Base-by-base conservation (phyloP, 2,888 invertebrate genomes). In the Spicauda simplicius region DNA sequence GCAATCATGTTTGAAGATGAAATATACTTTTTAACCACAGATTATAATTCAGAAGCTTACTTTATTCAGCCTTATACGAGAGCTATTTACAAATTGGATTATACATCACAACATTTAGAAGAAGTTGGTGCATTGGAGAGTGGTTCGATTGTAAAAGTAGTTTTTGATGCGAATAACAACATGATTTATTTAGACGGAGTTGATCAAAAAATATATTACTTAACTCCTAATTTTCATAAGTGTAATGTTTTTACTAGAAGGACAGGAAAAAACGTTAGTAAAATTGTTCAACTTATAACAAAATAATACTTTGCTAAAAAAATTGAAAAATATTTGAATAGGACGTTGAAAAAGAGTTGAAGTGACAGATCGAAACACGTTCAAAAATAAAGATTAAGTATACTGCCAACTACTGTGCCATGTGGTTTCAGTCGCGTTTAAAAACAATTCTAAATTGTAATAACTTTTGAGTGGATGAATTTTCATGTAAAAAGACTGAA, bases 141-240 rank as follows among this genome's bases (percentile, higher is more conserved):
- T 16, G 86, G 86, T 0, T 72, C 78, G 0, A 82, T 87, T 0
- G 71, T 83, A 0, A 79, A 82, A 73, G 74, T 78, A 25, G 84
- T 84, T 0, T 90, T 88, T 64, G 90, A 90, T 64, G 81, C 78
- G 25, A 80, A 80, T 45, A 88, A 90, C 48, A 86, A 88, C 62
- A 73, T 90, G 0, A 80, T 90, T 45, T 90, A 86, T 62, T 80
- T 83, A 37, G 88, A 90, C 70, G 77, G 74, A 7, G 74, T 75
- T 2, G 80, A 76, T 20, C 80, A 79, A 55, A 84, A 79, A 50
- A 64, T 90, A 59, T 88, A 82, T 70, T 84, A 83, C 72, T 75
- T 90, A 61, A 78, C 79, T 37, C 90, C 89, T 0, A 87, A 83
- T 61, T 83, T 82, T 18, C 83, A 48, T 54, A 74, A 74, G 30